Base-by-base conservation (phyloP, 2,888 invertebrate genomes). In the Cephus spinipes region DNA sequence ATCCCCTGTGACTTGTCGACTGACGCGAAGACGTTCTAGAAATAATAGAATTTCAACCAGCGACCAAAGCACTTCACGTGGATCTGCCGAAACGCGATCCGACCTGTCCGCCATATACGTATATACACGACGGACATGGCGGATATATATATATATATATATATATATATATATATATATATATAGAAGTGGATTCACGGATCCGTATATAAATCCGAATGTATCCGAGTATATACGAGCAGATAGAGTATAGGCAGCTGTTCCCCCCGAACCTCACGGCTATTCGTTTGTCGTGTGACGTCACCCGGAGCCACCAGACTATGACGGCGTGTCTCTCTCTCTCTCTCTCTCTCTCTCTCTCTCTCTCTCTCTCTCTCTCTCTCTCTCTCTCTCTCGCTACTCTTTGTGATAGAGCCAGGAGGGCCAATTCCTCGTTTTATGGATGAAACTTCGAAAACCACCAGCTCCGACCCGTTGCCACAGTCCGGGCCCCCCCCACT, bases 271-370 rank as follows among this genome's bases (percentile, higher is more conserved):
- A 32, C 30, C 15, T 30, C 30, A 3, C 32, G 69, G 15, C 69
- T 30, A 69, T 69, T 69, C 69, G 69, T 73, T 73, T 34, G 73
- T 34, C 73, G 73, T 12, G 12, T 32, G 73, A 73, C 73, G 73
- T 73, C 73, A 73, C 11, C 11, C 73, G 73, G n/a, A 33, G 73
- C 73, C 73, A 73, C 73, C 34, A 73, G 73, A 73, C 73, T 73
- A 34, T 73, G 73, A 73, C 73, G 73, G 73, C 23, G 73, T 15
- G 32, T 32, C 73, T 33, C n/a, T n/a, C n/a, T n/a, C n/a, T n/a
- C n/a, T n/a, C n/a, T n/a, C n/a, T n/a, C n/a, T n/a, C n/a, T n/a
- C n/a, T n/a, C n/a, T n/a, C n/a, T n/a, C n/a, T n/a, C n/a, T n/a
- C n/a, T n/a, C n/a, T n/a, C n/a, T n/a, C n/a, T n/a, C n/a, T n/a